These are phyloP conservation scores for Drosophila bipectinata DNA, from an alignment of 1,140 invertebrate genomes.

Conservation along the genomic window DNA sequence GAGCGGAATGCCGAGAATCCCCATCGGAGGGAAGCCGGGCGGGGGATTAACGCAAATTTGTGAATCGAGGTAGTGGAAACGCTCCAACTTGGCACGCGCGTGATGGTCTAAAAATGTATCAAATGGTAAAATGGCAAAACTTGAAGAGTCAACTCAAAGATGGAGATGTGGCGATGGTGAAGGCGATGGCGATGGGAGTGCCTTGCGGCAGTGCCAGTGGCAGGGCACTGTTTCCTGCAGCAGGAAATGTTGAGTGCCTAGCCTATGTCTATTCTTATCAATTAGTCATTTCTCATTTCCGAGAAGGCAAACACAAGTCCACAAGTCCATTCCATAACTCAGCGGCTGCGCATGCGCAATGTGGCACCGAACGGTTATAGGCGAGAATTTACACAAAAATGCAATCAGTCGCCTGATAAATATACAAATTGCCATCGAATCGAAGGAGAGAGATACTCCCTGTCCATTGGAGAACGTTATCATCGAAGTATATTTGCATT, in stretches of 20 bases:
- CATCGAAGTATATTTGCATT: constrained; percentile 64
- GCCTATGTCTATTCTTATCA: constrained; percentile 45
- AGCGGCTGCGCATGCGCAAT: constrained; percentile 36
- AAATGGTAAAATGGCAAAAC: constrained; percentile 7
- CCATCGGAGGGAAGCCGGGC: constrained; percentile 49
- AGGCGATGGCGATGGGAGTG: background rate
- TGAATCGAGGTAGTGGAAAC: constrained; percentile 1
- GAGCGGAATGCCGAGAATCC: constrained; percentile 53
- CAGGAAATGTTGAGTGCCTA: constrained; percentile 28
- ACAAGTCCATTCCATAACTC: constrained; percentile 36
- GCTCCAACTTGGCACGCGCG: constrained; percentile 2
- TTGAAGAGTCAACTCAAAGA: constrained; percentile 1
- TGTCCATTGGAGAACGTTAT: constrained; percentile 55
- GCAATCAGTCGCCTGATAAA: constrained; percentile 62
- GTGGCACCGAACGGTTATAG: constrained; percentile 27
- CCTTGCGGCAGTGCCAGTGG: background rate
- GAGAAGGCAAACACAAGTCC: constrained; percentile 51
- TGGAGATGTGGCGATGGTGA: background rate
- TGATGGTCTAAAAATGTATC: constrained; percentile 4
- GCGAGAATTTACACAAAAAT: constrained; percentile 72
- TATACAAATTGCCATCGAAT: constrained; percentile 45
- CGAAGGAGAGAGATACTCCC: constrained; percentile 6
- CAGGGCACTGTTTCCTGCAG: constrained; percentile 14
- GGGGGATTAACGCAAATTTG: background rate
- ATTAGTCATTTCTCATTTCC: constrained; percentile 65